Evolutionary conservation across 1,140 invertebrate genomes (phyloP).

Genomic region (Steinernema khuongi): DNA sequence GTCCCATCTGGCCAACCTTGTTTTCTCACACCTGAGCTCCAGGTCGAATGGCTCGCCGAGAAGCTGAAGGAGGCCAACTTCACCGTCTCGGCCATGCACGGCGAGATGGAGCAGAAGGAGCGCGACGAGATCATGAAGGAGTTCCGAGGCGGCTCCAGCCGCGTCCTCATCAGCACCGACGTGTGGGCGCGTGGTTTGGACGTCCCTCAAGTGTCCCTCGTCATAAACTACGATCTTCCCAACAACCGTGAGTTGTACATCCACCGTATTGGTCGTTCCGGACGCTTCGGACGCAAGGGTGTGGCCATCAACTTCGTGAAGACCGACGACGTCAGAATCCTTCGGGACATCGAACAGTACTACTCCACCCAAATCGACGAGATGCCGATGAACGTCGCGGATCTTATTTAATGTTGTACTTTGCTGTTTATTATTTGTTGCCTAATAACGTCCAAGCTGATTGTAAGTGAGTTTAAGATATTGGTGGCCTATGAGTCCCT

Average conservation of each 20-base stretch:
- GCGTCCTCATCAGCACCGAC: constrained; percentile 92
- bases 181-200: constrained; percentile 90
- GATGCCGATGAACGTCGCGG: constrained; percentile 88
- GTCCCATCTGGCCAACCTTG: constrained; percentile 75
- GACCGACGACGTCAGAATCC: constrained; percentile 94
- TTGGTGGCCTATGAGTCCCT: too few species aligned
- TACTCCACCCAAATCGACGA: constrained; percentile 99
- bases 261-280: constrained; percentile 96
- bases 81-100: constrained; percentile 90
- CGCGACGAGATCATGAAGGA: constrained; percentile 93
- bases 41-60: constrained; percentile 84
- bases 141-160: constrained; percentile 87
- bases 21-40: constrained; percentile 21
- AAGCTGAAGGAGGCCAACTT: constrained; percentile 97
- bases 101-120: constrained; percentile 95
- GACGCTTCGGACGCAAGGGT: constrained; percentile 96
- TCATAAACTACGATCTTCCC: constrained; percentile 95
- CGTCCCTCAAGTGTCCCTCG: constrained; percentile 90
- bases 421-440: too few species aligned
- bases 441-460: too few species aligned
- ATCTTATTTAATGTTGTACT: constrained; percentile 45
- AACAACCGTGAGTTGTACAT: constrained; percentile 95
- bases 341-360: constrained; percentile 98
- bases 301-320: constrained; percentile 98
- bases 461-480: too few species aligned